Evolutionary conservation across 2,113 vertebrate genomes (phyloP).

Genomic region (Mesoclemmys tuberculata): DNA sequence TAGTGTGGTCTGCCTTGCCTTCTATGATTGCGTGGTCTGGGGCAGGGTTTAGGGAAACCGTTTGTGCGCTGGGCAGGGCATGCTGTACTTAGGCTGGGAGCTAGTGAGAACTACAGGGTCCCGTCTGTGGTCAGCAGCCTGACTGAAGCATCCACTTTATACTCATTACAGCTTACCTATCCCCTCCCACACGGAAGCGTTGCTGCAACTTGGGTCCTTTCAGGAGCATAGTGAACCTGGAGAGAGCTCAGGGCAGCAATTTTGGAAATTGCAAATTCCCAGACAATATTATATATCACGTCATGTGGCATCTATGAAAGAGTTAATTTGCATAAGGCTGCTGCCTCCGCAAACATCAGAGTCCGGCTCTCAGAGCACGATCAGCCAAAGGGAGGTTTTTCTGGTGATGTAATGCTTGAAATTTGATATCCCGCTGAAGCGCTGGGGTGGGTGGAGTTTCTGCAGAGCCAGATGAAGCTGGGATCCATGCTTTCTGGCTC

Average conservation of each 20-base stretch:
- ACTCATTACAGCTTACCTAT: background rate
- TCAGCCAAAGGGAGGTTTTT: conserved; percentile 55
- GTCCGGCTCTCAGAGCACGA: conserved; percentile 42
- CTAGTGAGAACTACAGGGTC: background rate
- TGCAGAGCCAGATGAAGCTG: conserved; percentile 66
- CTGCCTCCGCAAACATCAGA: background rate
- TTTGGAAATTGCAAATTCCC: background rate
- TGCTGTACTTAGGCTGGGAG: background rate
- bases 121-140: background rate
- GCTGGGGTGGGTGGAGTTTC: conserved; percentile 61
- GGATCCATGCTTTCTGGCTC: conserved; percentile 54
- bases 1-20: background rate
- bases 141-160: background rate
- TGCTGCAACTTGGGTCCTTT: no score
- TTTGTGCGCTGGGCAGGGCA: background rate
- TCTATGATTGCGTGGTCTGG: background rate
- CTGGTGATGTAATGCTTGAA: conserved; percentile 68
- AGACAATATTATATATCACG: background rate
- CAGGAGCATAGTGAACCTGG: rapidly evolving
- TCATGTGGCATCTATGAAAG: background rate
- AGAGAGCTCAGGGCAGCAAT: background rate
- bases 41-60: background rate
- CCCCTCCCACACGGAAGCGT: background rate
- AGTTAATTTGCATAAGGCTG: background rate
- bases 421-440: conserved; percentile 58